A percentile compares a stretch with the other conserved stretches of the same genome.
Conservation (phyloP, 1,140 invertebrate genomes). For the Idris sp. region DNA sequence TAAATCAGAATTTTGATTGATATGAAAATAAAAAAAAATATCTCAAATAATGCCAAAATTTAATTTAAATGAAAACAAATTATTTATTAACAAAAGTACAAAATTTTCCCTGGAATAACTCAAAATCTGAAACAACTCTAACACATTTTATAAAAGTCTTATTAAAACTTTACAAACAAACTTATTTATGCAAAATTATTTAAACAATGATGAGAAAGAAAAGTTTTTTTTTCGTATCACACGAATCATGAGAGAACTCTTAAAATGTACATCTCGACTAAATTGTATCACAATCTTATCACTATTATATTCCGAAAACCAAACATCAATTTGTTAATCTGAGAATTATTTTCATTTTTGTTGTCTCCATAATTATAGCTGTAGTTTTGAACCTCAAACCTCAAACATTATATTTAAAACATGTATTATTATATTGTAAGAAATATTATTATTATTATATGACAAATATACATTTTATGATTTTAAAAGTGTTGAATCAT, state of each 20-base stretch:
- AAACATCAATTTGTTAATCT: constrained; percentile 35
- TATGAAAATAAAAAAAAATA: too few relatives aligned
- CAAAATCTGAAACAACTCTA: too few relatives aligned
- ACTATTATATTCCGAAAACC: constrained; percentile 45
- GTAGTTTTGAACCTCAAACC: constrained; percentile 29
- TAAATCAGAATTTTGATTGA: too few relatives aligned
- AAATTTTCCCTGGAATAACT: not conserved
- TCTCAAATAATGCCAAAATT: too few relatives aligned
- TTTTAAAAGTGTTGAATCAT: constrained; percentile 28
- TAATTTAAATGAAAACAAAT: too few relatives aligned
- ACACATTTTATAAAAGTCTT: too few relatives aligned
- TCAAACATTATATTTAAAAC: constrained; percentile 53
- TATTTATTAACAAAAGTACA: not conserved
- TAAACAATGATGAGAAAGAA: too few relatives aligned
- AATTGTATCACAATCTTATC: constrained; percentile 56
- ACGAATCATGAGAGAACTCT: constrained; percentile 7
- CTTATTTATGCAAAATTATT: too few relatives aligned
- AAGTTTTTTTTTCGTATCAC: too few relatives aligned
- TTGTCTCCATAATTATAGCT: constrained; percentile 21
- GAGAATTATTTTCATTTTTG: constrained; percentile 23
- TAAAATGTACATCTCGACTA: constrained; percentile 53
- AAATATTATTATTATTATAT: constrained; percentile 47
- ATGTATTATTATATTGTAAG: constrained; percentile 54
- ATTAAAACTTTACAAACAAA: too few relatives aligned
- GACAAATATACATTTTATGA: constrained; percentile 57